Base-by-base conservation (phyloP, 2,888 invertebrate species). In the Philopedon plagiatum region DNA sequence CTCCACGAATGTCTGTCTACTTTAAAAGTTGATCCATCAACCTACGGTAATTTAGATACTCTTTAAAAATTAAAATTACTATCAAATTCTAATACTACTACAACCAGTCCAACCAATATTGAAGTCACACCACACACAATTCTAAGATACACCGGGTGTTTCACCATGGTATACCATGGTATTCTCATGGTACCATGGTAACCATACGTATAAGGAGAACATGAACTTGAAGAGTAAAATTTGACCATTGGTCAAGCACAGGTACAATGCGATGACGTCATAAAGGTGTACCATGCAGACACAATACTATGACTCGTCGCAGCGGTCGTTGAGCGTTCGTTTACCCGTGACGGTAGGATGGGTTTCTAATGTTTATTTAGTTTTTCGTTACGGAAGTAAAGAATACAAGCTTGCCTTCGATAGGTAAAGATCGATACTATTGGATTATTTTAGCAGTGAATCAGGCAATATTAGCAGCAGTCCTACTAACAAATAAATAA, bases 121-220 rank as follows among this genome's bases (percentile, higher is more conserved):
- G n/a, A n/a, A n/a, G n/a, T n/a, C n/a, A n/a, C 49, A 54, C 54
- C 67, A 69, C n/a, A 62, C 44, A 51, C 34, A 51, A 21, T 23
- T 18, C 9, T 8, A 41, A 37, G n/a, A 37, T 62, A 69, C 56
- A 62, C 21, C 8, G 37, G 49, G 21, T 39, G 58, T 23, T 58
- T 58, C 26, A 26, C 26, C 58, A 58, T 54, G 51, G 39, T 37
- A n/a, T 51, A 51, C 63, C 49, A 51, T 54, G 64, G 64, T 64
- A 64, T 41, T 41, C 37, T 57, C 26, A 51, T 61, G 51, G 67
- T 68, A 68, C 67, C 60, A 68, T 54, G 51, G 61, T 68, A 68
- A 60, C 67, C 60, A 61, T 60, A 23, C 26, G 13, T 58, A 70
- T 63, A 29, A 70, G 70, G 70, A 19, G 19, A 62, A n/a, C 51